These are phyloP conservation scores for Penaeus indicus DNA, from an alignment of 1,140 invertebrate species.

Conservation along the genomic window DNA sequence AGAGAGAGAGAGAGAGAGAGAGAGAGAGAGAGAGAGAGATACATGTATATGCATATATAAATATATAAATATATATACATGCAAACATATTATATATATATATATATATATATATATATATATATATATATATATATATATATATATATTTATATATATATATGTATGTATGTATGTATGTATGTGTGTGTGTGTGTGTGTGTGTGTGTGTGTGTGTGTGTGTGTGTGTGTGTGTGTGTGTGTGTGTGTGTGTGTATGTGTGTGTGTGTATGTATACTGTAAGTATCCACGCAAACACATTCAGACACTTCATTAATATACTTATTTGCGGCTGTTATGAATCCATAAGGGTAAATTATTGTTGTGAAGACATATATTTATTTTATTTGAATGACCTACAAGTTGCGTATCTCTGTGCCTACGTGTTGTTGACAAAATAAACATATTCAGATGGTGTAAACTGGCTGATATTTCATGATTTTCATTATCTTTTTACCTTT, in stretches of 20 bases:
- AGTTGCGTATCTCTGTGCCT: too few relatives aligned
- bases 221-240: conserved; percentile 7
- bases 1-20: too few relatives aligned
- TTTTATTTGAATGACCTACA: too few relatives aligned
- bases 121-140: background rate
- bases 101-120: conserved; percentile 5
- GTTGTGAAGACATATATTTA: too few relatives aligned
- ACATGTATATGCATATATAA: background rate
- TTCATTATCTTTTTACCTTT: too few relatives aligned
- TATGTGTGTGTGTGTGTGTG: background rate
- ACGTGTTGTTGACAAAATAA: too few relatives aligned
- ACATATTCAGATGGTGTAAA: too few relatives aligned
- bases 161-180: background rate
- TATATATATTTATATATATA: conserved; percentile 11
- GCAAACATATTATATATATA: background rate
- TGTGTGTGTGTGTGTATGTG: conserved; percentile 34
- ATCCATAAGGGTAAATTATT: too few relatives aligned
- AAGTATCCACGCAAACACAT: too few relatives aligned
- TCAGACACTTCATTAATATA: too few relatives aligned
- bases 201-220: background rate
- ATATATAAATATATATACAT: conserved; percentile 4
- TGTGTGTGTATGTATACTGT: conserved; percentile 18
- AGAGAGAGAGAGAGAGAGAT: background rate
- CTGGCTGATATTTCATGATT: too few relatives aligned
- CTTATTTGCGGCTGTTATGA: too few relatives aligned